Conservation (phyloP, 2,888 invertebrate genomes). For the Petrolisthes cinctipes region DNA sequence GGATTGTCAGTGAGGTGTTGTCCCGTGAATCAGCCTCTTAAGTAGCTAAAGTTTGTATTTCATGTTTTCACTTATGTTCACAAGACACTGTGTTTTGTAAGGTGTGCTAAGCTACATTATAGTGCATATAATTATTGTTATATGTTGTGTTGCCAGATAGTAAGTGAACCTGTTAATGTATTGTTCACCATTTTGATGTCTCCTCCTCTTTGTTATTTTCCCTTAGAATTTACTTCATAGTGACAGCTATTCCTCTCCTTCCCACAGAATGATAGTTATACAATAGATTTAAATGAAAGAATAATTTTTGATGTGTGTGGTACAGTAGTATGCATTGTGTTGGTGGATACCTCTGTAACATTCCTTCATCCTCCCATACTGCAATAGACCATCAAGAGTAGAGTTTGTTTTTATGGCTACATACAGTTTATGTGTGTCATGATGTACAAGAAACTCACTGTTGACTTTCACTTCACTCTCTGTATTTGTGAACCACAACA, state of each 20-base stretch:
- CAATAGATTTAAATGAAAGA: background rate
- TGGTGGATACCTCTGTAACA: background rate
- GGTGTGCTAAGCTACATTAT: background rate
- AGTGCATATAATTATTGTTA: background rate
- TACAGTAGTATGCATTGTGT: background rate
- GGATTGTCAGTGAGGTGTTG: background rate
- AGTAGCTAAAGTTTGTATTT: constrained; percentile 9
- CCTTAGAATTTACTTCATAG: background rate
- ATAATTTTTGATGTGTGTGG: background rate
- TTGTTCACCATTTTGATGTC: background rate
- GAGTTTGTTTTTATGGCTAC: too few relatives aligned
- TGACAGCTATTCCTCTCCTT: background rate
- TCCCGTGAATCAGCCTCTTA: constrained; percentile 13
- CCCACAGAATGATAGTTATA: background rate
- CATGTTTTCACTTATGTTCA: constrained; percentile 16
- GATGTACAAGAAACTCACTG: too few relatives aligned
- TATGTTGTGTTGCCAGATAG: background rate
- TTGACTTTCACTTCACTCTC: too few relatives aligned
- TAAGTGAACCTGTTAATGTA: background rate
- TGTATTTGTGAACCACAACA: too few relatives aligned
- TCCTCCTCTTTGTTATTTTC: background rate
- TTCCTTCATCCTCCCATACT: background rate
- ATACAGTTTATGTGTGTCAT: too few relatives aligned
- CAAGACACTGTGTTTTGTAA: background rate
- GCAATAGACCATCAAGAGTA: too few relatives aligned